Percentiles rank a stretch among this genome's conserved stretches.
phyloP scores from a whole-genome alignment of 2,113 vertebrate species.

The Menidia beryllina region DNA sequence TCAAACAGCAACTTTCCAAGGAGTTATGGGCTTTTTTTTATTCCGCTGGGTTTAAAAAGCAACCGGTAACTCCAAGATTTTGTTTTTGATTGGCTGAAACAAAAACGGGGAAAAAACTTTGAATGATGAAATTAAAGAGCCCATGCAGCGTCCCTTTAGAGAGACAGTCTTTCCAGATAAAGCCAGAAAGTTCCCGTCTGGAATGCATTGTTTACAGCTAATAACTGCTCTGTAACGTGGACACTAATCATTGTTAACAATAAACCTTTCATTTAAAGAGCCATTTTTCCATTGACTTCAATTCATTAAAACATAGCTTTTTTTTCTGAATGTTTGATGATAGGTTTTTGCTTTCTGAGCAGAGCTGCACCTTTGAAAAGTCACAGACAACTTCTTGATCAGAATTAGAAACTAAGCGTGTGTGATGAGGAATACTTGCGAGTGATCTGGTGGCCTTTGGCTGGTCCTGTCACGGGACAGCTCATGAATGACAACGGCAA shows the following conservation, averaged over 20 bases:
- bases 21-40: too few relatives aligned
- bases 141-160: not conserved
- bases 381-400: conserved; percentile 7
- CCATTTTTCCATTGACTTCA: not conserved
- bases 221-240: too few relatives aligned
- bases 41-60: too few relatives aligned
- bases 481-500: conserved; percentile 4
- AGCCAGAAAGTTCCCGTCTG: not conserved
- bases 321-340: conserved; percentile 4
- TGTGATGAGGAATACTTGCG: conserved; percentile 9
- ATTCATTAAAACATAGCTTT: too few relatives aligned
- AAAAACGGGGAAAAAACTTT: too few relatives aligned
- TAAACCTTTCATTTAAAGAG: not conserved
- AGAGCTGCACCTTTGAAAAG: not conserved
- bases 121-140: not conserved
- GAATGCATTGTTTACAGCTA: not conserved
- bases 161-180: too few relatives aligned
- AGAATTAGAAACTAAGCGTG: conserved; percentile 1
- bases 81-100: too few relatives aligned
- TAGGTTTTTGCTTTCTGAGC: not conserved
- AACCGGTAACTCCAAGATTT: too few relatives aligned
- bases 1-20: too few relatives aligned
- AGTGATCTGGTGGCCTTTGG: conserved; percentile 14
- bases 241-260: too few relatives aligned
- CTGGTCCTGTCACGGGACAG: not conserved